Base-by-base conservation (phyloP, 1,140 invertebrate species). In the Micrasema longulum region DNA sequence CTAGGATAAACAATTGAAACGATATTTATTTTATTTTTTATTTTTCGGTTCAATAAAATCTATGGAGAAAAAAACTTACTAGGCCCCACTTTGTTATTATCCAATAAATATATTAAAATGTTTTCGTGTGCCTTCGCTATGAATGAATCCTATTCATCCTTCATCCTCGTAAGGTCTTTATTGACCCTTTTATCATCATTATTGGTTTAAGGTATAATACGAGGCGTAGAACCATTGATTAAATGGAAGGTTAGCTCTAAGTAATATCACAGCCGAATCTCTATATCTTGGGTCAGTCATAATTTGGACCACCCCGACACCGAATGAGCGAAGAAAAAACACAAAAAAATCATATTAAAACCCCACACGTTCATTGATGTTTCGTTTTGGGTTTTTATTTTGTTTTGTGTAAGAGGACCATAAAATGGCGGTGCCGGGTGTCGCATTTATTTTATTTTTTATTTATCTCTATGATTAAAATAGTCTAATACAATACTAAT, bases 221-320 rank as follows among this genome's bases (percentile, higher is more conserved):
- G 26, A 1, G 16, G 31, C 35, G 14, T 20, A 38, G 16, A 18
- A 16, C 47, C 47, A 50, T 50, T 20, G 55, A 60, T 60, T 60
- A 60, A 60, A 60, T 14, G 26, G 55, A 38, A 18, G 55, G 55
- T 38, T 16, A 14, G 26, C 11, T 18, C 50, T 22, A 20, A 48
- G 20, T 48, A 7, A 48, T 48, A 48, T 53, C 23, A 12, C 11
- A 35, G 9, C 31, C 55, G 1, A 1, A 53, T 22, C 23, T 26
- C 20, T 14, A 31, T 18, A 18, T 60, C 55, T 26, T 38, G 55
- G 35, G 35, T 36, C 31, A 38, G 35, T 20, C 12, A 38, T 60
- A 60, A 38, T 41, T 60, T 38, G 55, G 55, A 60, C 55, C 55
- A 60, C 55, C 55, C 55, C 26, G 55, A 60, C 31, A 20, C 47